These are phyloP conservation scores for Cyclophora punctaria DNA, from an alignment of 2,888 invertebrate species.

Conservation along the genomic window DNA sequence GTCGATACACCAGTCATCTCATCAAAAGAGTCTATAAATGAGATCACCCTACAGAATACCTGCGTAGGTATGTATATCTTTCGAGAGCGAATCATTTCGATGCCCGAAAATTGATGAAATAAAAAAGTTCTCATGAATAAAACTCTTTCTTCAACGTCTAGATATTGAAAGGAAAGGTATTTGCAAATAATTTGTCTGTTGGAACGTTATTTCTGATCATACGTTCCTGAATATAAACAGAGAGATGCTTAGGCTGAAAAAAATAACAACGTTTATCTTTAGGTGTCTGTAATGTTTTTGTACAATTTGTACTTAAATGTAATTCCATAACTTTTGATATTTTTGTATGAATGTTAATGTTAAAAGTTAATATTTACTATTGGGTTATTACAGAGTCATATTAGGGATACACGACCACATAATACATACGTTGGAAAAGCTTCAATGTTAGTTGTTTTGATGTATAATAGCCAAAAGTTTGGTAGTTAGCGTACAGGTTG, in stretches of 20 bases:
- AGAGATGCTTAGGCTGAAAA: too few species aligned
- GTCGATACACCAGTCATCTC: slow-evolving; percentile 28
- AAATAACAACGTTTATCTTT: too few species aligned
- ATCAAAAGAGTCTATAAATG: slow-evolving; percentile 44
- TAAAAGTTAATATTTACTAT: too few species aligned
- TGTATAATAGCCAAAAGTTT: slow-evolving; percentile 56
- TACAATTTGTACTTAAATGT: too few species aligned
- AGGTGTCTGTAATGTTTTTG: too few species aligned
- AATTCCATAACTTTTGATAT: too few species aligned
- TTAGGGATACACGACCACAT: slow-evolving; percentile 13
- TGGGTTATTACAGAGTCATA: too few species aligned
- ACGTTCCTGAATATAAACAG: too few species aligned
- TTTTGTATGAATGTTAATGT: too few species aligned
- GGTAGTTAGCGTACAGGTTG: slow-evolving; percentile 47
- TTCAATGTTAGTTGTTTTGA: slow-evolving; percentile 54
- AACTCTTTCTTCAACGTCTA: slow-evolving; percentile 2
- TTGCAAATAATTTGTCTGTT: too few species aligned
- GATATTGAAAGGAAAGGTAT: slow-evolving; percentile 4
- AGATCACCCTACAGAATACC: slow-evolving; percentile 23
- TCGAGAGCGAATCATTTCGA: slow-evolving; percentile 35
- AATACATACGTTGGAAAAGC: slow-evolving; percentile 37
- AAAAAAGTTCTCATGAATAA: slow-evolving; percentile 22
- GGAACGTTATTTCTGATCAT: too few species aligned
- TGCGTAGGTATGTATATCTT: slow-evolving; percentile 12
- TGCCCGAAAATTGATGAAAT: slow-evolving; percentile 49